Evolutionary conservation across 2,888 invertebrate genomes (phyloP).

Genomic region (Galerucella pusilla): DNA sequence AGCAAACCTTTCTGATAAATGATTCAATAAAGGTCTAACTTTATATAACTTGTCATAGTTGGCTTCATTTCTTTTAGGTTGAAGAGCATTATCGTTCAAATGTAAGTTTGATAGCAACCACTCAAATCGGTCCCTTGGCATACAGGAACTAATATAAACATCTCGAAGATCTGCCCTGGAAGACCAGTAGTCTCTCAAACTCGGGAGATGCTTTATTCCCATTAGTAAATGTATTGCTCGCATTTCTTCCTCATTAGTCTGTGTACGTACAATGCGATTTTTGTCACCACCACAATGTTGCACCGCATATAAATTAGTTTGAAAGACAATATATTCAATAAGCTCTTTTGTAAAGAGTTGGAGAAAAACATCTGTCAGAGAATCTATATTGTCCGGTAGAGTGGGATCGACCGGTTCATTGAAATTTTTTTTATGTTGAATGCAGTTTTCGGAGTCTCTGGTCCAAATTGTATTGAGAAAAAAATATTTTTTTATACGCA

Average conservation of each 20-base stretch:
- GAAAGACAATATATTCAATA: constrained; percentile 18
- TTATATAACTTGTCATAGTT: too few relatives aligned
- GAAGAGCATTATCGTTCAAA: too few relatives aligned
- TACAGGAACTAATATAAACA: too few relatives aligned
- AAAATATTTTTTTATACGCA: constrained; percentile 18
- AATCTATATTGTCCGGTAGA: constrained; percentile 17
- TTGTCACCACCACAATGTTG: constrained; percentile 15
- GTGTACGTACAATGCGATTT: constrained; percentile 12
- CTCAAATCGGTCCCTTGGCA: too few relatives aligned
- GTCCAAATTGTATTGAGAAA: constrained; percentile 9
- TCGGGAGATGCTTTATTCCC: too few relatives aligned
- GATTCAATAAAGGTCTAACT: too few relatives aligned
- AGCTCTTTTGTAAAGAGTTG: constrained; percentile 13
- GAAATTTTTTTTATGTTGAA: constrained; percentile 11
- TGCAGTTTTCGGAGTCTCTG: constrained; percentile 9
- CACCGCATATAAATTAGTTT: constrained; percentile 17
- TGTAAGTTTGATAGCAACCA: too few relatives aligned
- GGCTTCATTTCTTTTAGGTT: too few relatives aligned
- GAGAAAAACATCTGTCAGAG: constrained; percentile 13
- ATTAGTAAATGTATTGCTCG: too few relatives aligned
- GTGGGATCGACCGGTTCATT: constrained; percentile 12
- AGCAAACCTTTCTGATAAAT: too few relatives aligned
- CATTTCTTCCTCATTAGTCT: constrained; percentile 6
- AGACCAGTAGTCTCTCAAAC: too few relatives aligned
- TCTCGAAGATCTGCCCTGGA: too few relatives aligned